A percentile compares a stretch with the other conserved stretches of the same genome.
phyloP scores from a whole-genome alignment of 2,888 invertebrate genomes.

The Parelbella ahira region DNA sequence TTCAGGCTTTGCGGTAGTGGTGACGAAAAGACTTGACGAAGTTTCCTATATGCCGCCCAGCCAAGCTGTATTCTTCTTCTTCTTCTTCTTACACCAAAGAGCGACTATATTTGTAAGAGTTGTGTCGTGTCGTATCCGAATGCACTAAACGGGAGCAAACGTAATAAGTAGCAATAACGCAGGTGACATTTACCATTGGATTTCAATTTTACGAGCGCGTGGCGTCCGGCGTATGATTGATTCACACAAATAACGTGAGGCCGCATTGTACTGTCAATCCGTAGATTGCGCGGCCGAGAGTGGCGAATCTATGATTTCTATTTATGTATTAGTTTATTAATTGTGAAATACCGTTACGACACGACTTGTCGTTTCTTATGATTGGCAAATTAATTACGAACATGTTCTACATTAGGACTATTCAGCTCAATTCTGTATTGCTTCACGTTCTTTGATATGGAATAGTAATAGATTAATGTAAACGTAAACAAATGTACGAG shows the following conservation, averaged over 20 bases:
- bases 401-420: constrained; percentile 1
- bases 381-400: constrained; percentile 15
- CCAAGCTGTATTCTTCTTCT: too few relatives aligned
- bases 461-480: too few relatives aligned
- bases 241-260: constrained; percentile 47
- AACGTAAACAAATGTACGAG: too few relatives aligned
- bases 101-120: constrained; percentile 3
- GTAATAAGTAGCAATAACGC: constrained; percentile 55
- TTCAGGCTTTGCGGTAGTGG: too few relatives aligned
- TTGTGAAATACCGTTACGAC: constrained; percentile 27
- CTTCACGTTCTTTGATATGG: too few relatives aligned
- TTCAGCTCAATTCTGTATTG: not conserved
- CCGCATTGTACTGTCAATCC: constrained; percentile 50
- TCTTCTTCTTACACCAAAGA: too few relatives aligned
- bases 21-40: too few relatives aligned
- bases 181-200: constrained; percentile 53
- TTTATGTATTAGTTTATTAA: constrained; percentile 39
- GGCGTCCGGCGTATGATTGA: constrained; percentile 50
- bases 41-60: too few relatives aligned
- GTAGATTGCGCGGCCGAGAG: constrained; percentile 31
- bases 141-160: constrained; percentile 26
- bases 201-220: constrained; percentile 54
- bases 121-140: constrained; percentile 37
- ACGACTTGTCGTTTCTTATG: constrained; percentile 13
- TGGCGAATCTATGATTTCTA: constrained; percentile 37